Evolutionary conservation across 1,140 invertebrate genomes (phyloP), one percentile per base, ranked within the genome.

Genomic region (Drosophila nikananu): DNA sequence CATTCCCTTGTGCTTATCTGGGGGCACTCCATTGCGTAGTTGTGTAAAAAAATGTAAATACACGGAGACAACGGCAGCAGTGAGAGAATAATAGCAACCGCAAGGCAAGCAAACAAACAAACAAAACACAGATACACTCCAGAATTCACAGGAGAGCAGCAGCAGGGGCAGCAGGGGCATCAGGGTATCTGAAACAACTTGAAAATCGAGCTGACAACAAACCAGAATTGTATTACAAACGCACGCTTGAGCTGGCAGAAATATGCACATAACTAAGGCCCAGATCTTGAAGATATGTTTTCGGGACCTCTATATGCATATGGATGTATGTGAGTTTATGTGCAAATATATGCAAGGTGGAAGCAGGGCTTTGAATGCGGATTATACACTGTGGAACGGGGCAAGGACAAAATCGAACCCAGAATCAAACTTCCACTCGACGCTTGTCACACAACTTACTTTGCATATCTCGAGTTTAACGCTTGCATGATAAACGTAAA

Each of bases 161-260:
- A 8, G 23, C 23, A 23, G 23, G 25, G 27, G 19, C 5, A 8
- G 23, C 23, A 23, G 23, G 25, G 27, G 49, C 10, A 13, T 30
- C 17, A 9, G 25, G 27, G 44, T 77, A 65, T 70, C 57, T 63
- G 68, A 71, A 86, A 74, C 82, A 90, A 90, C 86, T 90, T 90
- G 86, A 90, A 90, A 90, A 90, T 90, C 81, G 86, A 90, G 76
- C 86, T 86, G 86, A 90, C 81, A 90, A 82, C 79, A 86, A 90
- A 82, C 81, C 67, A 44, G 86, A 89, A 89, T 82, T 89, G 83
- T 90, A 90, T 86, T 89, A 80, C 86, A 84, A 83, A 77, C 83
- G 79, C 39, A 61, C 46, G 52, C 55, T 54, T 68, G 7, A 60
- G 59, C 55, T 49, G 57, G 63, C 52, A 83, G 71, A 84, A 68